Conservation (phyloP, 2,888 invertebrate genomes). For the Macropis europaea region DNA sequence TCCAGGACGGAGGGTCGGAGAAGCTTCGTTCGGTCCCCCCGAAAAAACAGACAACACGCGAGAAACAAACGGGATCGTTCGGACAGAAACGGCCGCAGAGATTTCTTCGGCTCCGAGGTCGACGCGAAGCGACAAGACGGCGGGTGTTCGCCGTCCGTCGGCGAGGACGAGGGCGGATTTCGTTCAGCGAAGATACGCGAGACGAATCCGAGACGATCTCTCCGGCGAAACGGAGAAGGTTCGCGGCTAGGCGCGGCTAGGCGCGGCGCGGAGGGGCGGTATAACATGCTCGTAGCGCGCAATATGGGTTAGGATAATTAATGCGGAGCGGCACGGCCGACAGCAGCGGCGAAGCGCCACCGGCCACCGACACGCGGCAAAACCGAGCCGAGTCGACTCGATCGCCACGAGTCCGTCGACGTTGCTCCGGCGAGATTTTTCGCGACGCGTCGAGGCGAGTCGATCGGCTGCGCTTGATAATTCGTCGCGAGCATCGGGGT, state of each 20-base stretch:
- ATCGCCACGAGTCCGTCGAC: too few relatives aligned
- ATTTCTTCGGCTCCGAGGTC: background rate
- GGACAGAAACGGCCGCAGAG: background rate
- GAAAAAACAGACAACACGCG: background rate
- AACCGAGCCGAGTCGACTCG: too few relatives aligned
- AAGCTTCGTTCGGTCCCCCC: background rate
- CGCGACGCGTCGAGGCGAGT: too few relatives aligned
- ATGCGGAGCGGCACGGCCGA: background rate
- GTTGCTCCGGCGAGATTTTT: too few relatives aligned
- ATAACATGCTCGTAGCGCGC: background rate
- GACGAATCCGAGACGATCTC: too few relatives aligned
- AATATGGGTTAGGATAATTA: constrained; percentile 5
- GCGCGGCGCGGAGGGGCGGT: background rate
- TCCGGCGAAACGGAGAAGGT: background rate
- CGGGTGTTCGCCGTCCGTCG: too few relatives aligned
- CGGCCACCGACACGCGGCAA: too few relatives aligned
- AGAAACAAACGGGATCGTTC: background rate
- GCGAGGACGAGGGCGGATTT: too few relatives aligned
- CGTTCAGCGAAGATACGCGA: background rate
- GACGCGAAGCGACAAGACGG: too few relatives aligned
- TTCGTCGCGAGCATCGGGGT: too few relatives aligned
- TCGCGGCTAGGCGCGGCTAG: background rate
- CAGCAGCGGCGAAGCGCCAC: background rate
- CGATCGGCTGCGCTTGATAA: too few relatives aligned
- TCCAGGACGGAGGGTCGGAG: background rate